Evolutionary conservation across 92 coral and sea anemone species (phyloP).

Genomic region (Epizoanthus ramosus): DNA sequence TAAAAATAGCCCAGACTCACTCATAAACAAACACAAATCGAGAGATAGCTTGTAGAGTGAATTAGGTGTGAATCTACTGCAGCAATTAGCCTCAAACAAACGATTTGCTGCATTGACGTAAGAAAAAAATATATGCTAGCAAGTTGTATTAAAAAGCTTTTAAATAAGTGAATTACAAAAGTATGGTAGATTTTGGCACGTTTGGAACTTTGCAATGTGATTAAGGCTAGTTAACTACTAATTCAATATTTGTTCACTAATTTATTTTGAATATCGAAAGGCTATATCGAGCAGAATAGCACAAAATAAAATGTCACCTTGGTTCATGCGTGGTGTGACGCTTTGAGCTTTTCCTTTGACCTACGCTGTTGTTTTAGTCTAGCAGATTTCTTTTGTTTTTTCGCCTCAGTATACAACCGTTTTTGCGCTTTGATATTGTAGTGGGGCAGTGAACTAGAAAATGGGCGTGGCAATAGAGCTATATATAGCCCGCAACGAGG

Average conservation of each 20-base stretch:
- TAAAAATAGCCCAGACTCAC: neutral
- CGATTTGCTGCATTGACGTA: slow-evolving; percentile 2
- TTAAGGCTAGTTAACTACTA: neutral
- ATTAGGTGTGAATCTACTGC: neutral
- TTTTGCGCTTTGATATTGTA: slow-evolving; percentile 3
- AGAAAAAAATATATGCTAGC: neutral
- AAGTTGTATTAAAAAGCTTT: no score
- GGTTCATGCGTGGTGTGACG: neutral
- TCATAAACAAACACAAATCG: neutral
- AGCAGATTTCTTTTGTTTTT: neutral
- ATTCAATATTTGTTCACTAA: neutral
- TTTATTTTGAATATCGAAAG: neutral
- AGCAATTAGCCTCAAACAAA: neutral
- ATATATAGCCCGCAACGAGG: neutral
- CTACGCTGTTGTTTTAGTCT: neutral
- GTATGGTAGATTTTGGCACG: no score
- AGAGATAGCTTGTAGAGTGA: neutral
- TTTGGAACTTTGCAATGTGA: no score
- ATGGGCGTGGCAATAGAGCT: neutral
- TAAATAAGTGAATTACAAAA: no score
- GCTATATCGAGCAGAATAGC: neutral
- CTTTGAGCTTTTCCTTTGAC: neutral
- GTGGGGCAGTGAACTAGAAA: slow-evolving; percentile 6
- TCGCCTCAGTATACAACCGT: neutral
- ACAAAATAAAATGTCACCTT: neutral